Evolutionary conservation across 2,113 vertebrate genomes (phyloP).

Genomic region (Lepisosteus oculatus): DNA sequence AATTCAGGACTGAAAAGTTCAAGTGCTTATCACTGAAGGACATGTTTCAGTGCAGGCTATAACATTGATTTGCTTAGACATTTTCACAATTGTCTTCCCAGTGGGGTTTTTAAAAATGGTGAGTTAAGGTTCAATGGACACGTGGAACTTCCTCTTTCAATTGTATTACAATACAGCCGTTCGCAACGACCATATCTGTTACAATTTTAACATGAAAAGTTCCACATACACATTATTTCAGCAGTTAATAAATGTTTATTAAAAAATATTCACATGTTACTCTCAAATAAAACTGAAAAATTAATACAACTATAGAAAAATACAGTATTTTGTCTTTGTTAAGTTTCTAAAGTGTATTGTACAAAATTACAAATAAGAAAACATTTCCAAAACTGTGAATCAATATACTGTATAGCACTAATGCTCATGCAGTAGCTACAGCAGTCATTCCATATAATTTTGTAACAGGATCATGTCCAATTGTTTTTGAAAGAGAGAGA

Average conservation of each 20-base stretch:
- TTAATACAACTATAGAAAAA: slow-evolving; percentile 24
- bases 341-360: not conserved
- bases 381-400: not conserved
- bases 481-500: too few relatives aligned
- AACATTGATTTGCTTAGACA: too few relatives aligned
- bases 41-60: too few relatives aligned
- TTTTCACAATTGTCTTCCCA: too few relatives aligned
- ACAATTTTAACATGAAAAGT: not conserved
- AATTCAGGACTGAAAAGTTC: too few relatives aligned
- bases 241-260: slow-evolving; percentile 6
- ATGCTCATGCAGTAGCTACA: not conserved
- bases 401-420: not conserved
- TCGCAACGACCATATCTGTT: too few relatives aligned
- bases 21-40: too few relatives aligned
- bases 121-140: too few relatives aligned
- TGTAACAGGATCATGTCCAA: too few relatives aligned
- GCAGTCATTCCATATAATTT: not conserved
- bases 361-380: slow-evolving; percentile 3
- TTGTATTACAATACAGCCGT: too few relatives aligned
- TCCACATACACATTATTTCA: not conserved
- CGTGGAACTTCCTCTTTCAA: too few relatives aligned
- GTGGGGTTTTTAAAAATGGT: too few relatives aligned
- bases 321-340: slow-evolving; percentile 30
- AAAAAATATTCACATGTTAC: slow-evolving; percentile 6
- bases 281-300: not conserved